Conservation (phyloP, 2,797 vertebrate genomes). For the Pachyuromys duprasi region DNA sequence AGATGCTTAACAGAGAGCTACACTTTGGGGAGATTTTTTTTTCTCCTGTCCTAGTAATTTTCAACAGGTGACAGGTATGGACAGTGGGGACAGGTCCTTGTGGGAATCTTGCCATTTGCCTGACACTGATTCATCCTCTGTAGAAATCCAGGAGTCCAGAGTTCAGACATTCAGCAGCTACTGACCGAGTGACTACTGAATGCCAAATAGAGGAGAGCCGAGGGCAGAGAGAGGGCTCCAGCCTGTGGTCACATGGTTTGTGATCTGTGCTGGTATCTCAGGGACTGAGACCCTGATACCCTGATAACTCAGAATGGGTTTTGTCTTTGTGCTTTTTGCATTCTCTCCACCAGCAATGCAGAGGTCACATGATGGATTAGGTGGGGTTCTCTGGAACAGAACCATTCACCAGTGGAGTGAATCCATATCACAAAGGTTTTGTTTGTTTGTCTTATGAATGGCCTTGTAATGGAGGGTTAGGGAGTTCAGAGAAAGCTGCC, state of each 20-base stretch:
- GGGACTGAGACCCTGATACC: neutral
- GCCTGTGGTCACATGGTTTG: rapidly evolving
- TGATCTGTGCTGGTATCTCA: too few species aligned
- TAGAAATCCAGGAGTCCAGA: neutral
- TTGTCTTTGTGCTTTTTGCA: neutral
- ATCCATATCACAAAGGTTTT: neutral
- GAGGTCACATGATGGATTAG: neutral
- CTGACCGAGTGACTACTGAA: neutral
- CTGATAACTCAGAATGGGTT: neutral
- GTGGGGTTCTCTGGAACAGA: neutral
- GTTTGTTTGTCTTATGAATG: neutral
- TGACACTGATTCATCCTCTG: neutral
- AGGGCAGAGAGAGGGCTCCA: neutral
- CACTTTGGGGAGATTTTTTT: neutral
- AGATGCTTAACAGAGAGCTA: neutral
- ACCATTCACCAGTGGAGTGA: too few species aligned
- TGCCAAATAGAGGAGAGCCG: neutral
- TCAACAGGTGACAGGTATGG: neutral
- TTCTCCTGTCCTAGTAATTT: neutral
- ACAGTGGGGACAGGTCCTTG: neutral
- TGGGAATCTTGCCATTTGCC: neutral
- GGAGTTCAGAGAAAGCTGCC: neutral
- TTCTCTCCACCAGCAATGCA: neutral
- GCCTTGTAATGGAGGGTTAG: neutral
- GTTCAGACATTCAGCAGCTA: neutral